These are phyloP conservation scores for Pogonomyrmex californicus DNA, from an alignment of 1,140 invertebrate genomes.

Conservation along the genomic window DNA sequence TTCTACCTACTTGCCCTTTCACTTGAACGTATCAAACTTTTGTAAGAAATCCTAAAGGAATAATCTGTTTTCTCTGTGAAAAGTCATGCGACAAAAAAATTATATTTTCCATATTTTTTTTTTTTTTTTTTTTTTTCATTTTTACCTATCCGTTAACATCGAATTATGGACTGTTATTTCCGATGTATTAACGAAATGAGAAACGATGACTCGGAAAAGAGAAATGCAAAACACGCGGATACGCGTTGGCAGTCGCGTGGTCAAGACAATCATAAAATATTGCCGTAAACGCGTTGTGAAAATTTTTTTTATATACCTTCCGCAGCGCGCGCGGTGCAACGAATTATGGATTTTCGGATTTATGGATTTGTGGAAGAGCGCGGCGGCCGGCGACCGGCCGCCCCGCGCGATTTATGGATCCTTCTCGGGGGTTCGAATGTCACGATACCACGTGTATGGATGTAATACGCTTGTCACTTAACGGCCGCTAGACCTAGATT, in stretches of 20 bases:
- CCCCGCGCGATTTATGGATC: slow-evolving; percentile 52
- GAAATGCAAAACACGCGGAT: slow-evolving; percentile 31
- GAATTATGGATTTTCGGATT: slow-evolving; percentile 65
- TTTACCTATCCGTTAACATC: neutral
- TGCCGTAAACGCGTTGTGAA: slow-evolving; percentile 59
- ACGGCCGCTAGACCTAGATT: slow-evolving; percentile 50
- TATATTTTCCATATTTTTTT: neutral
- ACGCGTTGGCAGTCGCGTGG: slow-evolving; percentile 51
- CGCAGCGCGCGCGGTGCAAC: slow-evolving; percentile 27
- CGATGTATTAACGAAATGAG: slow-evolving; percentile 40
- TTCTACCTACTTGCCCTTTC: neutral
- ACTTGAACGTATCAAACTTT: neutral
- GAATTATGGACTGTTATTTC: slow-evolving; percentile 32
- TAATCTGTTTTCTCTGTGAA: neutral
- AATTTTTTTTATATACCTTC: slow-evolving; percentile 58
- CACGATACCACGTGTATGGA: slow-evolving; percentile 62
- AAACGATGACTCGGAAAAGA: slow-evolving; percentile 49
- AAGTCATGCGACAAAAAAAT: neutral
- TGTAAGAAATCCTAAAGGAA: neutral
- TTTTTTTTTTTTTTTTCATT: neutral
- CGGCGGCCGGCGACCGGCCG: slow-evolving; percentile 26
- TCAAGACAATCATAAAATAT: slow-evolving; percentile 65
- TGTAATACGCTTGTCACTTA: slow-evolving; percentile 65
- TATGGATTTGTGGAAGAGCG: slow-evolving; percentile 61
- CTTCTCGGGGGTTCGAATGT: slow-evolving; percentile 62